Evolutionary conservation across 1,140 invertebrate genomes (phyloP).

Genomic region (Gryllus bimaculatus): DNA sequence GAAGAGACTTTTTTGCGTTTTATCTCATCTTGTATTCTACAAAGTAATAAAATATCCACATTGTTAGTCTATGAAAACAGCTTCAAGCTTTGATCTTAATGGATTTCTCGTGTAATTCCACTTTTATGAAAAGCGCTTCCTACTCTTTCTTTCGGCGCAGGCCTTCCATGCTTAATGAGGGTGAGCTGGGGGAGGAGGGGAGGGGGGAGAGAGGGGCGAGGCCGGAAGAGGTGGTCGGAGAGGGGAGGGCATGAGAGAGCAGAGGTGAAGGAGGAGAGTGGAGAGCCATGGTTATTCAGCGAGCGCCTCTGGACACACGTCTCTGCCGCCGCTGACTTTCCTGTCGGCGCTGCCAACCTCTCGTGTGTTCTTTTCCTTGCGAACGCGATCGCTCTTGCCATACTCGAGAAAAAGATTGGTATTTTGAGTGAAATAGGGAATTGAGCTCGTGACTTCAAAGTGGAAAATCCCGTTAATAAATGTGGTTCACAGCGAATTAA

Average conservation of each 20-base stretch:
- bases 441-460: too few species aligned
- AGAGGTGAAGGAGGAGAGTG: background rate
- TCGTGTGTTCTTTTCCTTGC: background rate
- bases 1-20: background rate
- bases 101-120: constrained; percentile 4
- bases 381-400: background rate
- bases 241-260: background rate
- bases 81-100: constrained; percentile 1
- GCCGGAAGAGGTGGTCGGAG: background rate
- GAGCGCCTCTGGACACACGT: background rate
- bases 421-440: too few species aligned
- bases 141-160: background rate
- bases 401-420: too few species aligned
- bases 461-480: too few species aligned
- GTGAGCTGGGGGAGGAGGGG: background rate
- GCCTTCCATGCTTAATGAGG: background rate
- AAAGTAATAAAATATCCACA: constrained; percentile 6
- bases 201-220: background rate
- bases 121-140: background rate
- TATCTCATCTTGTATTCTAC: background rate
- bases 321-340: background rate
- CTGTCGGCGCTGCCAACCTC: background rate
- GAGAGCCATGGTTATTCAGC: background rate
- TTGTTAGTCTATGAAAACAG: constrained; percentile 1
- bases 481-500: too few species aligned